Percentiles rank a stretch among this genome's conserved stretches.
Evolutionary conservation across 2,888 invertebrate species (phyloP).

Genomic region (Philhelius pedissequus): DNA sequence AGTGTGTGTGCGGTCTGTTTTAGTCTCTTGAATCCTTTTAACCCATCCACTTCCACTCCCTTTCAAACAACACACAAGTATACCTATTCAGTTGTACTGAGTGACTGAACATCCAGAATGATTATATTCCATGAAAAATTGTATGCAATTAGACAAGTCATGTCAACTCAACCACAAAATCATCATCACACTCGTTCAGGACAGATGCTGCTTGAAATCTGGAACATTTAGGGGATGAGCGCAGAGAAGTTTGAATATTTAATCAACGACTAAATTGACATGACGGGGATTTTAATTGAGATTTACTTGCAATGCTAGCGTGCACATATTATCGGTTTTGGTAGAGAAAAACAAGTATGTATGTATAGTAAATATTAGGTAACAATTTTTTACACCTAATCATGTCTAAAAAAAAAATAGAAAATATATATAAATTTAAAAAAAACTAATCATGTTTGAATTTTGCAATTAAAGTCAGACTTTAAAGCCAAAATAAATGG

Average conservation of each 20-base stretch:
- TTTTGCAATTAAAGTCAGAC: too few relatives aligned
- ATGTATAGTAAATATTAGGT: too few relatives aligned
- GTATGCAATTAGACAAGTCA: slow-evolving; percentile 45
- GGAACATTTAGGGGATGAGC: neutral
- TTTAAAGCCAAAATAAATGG: too few relatives aligned
- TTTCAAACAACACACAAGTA: neutral
- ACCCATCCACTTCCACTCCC: neutral
- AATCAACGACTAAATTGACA: slow-evolving; percentile 52
- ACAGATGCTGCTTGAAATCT: neutral
- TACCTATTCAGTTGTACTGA: neutral
- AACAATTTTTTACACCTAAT: too few relatives aligned
- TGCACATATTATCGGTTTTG: too few relatives aligned
- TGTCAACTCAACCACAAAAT: slow-evolving; percentile 56
- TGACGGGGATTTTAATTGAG: slow-evolving; percentile 49
- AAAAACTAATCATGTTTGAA: too few relatives aligned
- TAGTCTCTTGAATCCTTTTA: neutral
- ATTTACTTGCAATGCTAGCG: slow-evolving; percentile 42
- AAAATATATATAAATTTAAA: too few relatives aligned
- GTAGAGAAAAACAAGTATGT: too few relatives aligned
- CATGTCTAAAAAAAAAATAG: too few relatives aligned
- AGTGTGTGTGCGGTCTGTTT: neutral
- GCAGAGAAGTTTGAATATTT: slow-evolving; percentile 45
- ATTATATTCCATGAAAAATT: slow-evolving; percentile 53
- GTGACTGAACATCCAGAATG: neutral
- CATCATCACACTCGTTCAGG: slow-evolving; percentile 31